Evolutionary conservation across 2,797 vertebrate genomes (phyloP), one percentile per base, ranked within the genome.

Genomic region (Microchirus variegatus): DNA sequence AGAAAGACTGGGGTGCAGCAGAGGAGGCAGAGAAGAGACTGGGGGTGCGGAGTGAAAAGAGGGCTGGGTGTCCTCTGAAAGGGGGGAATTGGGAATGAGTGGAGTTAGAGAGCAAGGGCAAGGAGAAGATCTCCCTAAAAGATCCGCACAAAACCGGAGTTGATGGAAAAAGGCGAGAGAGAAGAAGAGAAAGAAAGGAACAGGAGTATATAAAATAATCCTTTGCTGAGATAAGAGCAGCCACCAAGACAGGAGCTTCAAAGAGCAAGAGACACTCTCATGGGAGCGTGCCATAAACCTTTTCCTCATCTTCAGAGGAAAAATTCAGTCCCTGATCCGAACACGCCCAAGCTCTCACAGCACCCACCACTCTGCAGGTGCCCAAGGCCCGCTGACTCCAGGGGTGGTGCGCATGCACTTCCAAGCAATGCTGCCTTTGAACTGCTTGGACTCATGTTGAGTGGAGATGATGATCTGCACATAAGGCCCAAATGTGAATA

Each of bases 211-310:
- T 92, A 93, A 94, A 94, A 94, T 94, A 96, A 95, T 95, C 94
- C 93, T 90, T 94, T 93, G 90, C 91, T 84, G 87, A 95, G 95
- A 96, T 96, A 95, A 96, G 94, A 93, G 94, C 92, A 94, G 92
- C 92, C 93, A 95, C 94, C 94, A 91, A 95, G 94, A 95, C 91
- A 96, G 94, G 90, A 91, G 94, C 94, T 96, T 96, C 95, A 96
- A 96, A 96, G 94, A 90, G 90, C 85, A 80, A 78, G 85, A 92
- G 93, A 89, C 83, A 86, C 90, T 95, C 94, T 94, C 90, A 82
- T 88, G 90, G 90, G 90, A 91, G 79, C 68, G 60, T 81, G 90
- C 87, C 82, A 90, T 93, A 94, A 95, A 95, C 89, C 93, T 94
- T 93, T 92, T 92, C 91, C 90, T 93, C 90, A 87, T 93, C 92